Conservation (phyloP, 2,797 vertebrate genomes). For the Novumbra hubbsi region DNA sequence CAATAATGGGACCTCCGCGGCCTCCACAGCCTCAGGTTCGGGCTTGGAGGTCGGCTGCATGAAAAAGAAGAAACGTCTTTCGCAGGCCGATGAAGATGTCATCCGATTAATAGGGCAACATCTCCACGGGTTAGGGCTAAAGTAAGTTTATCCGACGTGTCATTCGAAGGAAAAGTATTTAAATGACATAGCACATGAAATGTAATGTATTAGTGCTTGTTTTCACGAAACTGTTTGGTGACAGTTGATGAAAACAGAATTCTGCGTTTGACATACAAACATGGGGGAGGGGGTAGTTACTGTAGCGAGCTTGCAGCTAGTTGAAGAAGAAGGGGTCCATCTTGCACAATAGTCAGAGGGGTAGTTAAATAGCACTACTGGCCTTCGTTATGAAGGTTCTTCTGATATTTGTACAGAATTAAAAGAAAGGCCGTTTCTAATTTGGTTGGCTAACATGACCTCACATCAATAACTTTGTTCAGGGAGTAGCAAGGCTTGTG, state of each 20-base stretch:
- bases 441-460: not conserved
- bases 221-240: constrained; percentile 35
- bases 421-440: constrained; percentile 15
- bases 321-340: constrained; percentile 75
- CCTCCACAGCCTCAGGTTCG: constrained; percentile 70
- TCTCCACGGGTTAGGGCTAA: constrained; percentile 93
- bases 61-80: constrained; percentile 96
- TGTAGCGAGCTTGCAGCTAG: constrained; percentile 59
- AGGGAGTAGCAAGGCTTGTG: not conserved
- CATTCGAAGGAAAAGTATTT: constrained; percentile 33
- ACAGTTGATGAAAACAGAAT: constrained; percentile 48
- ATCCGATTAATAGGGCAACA: constrained; percentile 98
- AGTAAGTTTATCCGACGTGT: constrained; percentile 83
- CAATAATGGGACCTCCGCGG: constrained; percentile 77
- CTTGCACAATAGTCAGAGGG: constrained; percentile 75
- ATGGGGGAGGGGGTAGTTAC: constrained; percentile 74
- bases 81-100: constrained; percentile 96
- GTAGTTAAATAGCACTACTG: constrained; percentile 52
- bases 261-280: constrained; percentile 68
- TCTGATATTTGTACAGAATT: constrained; percentile 22
- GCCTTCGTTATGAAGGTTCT: constrained; percentile 51
- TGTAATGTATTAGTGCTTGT: not conserved
- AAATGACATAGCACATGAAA: constrained; percentile 6
- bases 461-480: not conserved
- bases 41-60: constrained; percentile 78